Percentiles rank a stretch among this genome's conserved stretches.
phyloP scores from a whole-genome alignment of 2,888 invertebrate species.

The Polietes domitor region DNA sequence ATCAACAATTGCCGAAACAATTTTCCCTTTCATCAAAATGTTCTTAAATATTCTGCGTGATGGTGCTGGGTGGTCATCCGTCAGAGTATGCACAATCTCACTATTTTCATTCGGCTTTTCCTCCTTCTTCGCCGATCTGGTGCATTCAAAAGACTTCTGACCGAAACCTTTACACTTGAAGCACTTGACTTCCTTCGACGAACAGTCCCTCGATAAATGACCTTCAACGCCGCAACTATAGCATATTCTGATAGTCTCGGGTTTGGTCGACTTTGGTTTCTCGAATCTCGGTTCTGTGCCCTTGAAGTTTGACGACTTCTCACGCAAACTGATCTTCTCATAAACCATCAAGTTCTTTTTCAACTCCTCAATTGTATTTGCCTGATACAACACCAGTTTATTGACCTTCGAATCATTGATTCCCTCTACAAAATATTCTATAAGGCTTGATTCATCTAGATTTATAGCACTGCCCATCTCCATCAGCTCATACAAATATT shows the following conservation, averaged over 20 bases:
- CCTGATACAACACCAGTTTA: not conserved
- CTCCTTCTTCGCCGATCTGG: not conserved
- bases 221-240: constrained; percentile 35
- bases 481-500: not conserved
- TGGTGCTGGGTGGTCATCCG: not conserved
- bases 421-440: constrained; percentile 8
- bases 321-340: constrained; percentile 26
- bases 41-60: constrained; percentile 32
- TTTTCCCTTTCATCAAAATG: not conserved
- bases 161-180: constrained; percentile 36
- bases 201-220: constrained; percentile 19
- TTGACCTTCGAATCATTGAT: constrained; percentile 35
- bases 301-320: constrained; percentile 11
- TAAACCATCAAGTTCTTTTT: constrained; percentile 12
- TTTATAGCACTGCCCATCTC: not conserved
- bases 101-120: not conserved
- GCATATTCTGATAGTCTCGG: not conserved
- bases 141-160: constrained; percentile 31
- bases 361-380: not conserved
- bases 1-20: not conserved
- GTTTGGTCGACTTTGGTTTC: not conserved
- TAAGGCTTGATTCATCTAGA: not conserved
- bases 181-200: not conserved
- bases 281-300: not conserved
- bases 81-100: not conserved